Base-by-base conservation (phyloP, 2,888 invertebrate species). In the Tipula lateralis region DNA sequence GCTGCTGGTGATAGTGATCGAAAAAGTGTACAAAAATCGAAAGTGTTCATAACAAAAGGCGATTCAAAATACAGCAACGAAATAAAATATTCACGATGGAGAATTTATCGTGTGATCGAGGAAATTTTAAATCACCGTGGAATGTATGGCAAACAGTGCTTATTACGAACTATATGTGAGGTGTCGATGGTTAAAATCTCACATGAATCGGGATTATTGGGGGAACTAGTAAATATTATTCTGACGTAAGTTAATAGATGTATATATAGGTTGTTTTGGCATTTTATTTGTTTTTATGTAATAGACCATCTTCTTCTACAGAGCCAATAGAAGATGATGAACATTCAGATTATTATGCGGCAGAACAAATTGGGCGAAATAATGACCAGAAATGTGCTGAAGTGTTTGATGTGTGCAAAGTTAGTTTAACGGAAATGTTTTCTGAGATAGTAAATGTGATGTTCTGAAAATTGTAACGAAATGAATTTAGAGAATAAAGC, bases 91-190 rank as follows among this genome's bases (percentile, higher is more conserved):
- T 91, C 91, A 84, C 89, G 93, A 87, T 94, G 94, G 94, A 92
- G 92, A 87, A 91, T 94, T 86, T 95, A 95, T 88, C 93, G 92
- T 88, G 90, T 92, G 50, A 88, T 94, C 29, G 93, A 93, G 86
- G 91, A 91, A 83, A 92, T 93, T 89, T 91, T 91, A 44, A 91
- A 92, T 87, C 91, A 94, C 87, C 92, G 93, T 87, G 92, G 93
- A 12, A 91, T 93, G 87, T 91, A 92, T 84, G 95, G 94, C 6
- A 92, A 93, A 86, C 92, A 93, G 39, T 96, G 96, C 89, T 89
- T 96, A 87, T 90, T 96, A 86, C 92, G 94, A 87, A 92, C 94
- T 86, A 94, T 96, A 88, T 96, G 96, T 88, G 95, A 96, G 89
- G 92, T 94, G 30, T 93, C 95, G 0, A 92, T 93, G 87, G 91